Percentiles rank a stretch among this genome's conserved stretches.
These are phyloP conservation scores for Pangasianodon hypophthalmus DNA, from an alignment of 2,113 vertebrate species.

Conservation along the genomic window DNA sequence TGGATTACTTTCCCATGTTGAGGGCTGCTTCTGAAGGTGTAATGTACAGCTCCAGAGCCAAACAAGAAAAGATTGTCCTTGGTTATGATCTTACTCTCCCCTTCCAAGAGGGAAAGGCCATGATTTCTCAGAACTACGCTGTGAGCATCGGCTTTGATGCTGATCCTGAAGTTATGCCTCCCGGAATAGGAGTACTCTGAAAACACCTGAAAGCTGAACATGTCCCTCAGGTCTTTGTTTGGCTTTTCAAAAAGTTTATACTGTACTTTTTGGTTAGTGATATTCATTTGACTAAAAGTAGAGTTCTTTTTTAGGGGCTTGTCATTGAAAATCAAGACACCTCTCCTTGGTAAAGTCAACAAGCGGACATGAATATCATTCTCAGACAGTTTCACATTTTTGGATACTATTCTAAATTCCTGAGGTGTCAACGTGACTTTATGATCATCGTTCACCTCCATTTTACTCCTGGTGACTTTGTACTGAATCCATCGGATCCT, in stretches of 20 bases:
- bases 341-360: conserved; percentile 77
- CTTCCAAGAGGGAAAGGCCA: conserved; percentile 81
- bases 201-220: conserved; percentile 79
- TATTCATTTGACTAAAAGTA: conserved; percentile 81
- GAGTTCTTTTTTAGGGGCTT: conserved; percentile 73
- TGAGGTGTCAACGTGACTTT: conserved; percentile 70
- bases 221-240: conserved; percentile 71
- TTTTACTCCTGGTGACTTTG: conserved; percentile 74
- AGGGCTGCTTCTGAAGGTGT: conserved; percentile 74
- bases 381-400: conserved; percentile 71
- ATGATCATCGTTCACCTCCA: conserved; percentile 72
- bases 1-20: conserved; percentile 77
- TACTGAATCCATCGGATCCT: conserved; percentile 78
- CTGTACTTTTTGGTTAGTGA: conserved; percentile 74
- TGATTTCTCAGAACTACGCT: conserved; percentile 75
- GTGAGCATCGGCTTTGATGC: conserved; percentile 73
- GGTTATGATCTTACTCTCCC: conserved; percentile 81
- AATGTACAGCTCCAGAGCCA: conserved; percentile 72
- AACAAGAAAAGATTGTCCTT: conserved; percentile 74
- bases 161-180: conserved; percentile 76
- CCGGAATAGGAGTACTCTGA: conserved; percentile 75
- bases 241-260: conserved; percentile 73
- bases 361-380: conserved; percentile 77
- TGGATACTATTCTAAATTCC: conserved; percentile 74
- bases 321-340: conserved; percentile 74